A percentile compares a stretch with the other conserved stretches of the same genome.
Evolutionary conservation across 1,140 invertebrate species (phyloP).

Genomic region (Littorina saxatilis): DNA sequence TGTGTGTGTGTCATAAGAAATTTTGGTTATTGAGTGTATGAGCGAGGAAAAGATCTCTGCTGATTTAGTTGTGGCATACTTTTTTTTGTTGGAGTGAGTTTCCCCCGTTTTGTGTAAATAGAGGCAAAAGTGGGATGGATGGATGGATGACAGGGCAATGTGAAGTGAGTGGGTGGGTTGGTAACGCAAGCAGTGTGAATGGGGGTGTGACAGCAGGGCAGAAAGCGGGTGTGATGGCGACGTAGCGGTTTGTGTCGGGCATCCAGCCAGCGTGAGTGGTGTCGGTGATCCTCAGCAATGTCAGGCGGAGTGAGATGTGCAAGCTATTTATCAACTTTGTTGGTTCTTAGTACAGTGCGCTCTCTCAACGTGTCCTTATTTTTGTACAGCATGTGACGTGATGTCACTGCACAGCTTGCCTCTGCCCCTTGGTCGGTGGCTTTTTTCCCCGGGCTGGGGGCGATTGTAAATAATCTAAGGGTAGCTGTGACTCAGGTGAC

Average conservation of each 20-base stretch:
- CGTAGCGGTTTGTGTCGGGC: slow-evolving; percentile 35
- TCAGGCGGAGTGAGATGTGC: slow-evolving; percentile 25
- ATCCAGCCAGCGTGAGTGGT: slow-evolving; percentile 33
- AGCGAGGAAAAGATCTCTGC: slow-evolving; percentile 28
- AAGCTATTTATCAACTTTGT: slow-evolving; percentile 35
- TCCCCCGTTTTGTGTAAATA: slow-evolving; percentile 15
- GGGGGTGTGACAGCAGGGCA: neutral
- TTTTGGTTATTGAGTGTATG: neutral
- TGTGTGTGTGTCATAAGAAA: neutral
- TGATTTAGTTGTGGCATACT: neutral
- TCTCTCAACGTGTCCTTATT: slow-evolving; percentile 40
- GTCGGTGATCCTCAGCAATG: slow-evolving; percentile 13
- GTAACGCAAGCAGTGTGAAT: neutral
- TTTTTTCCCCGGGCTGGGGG: slow-evolving; percentile 27
- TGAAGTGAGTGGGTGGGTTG: no score
- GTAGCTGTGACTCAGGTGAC: slow-evolving; percentile 33
- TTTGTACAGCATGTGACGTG: slow-evolving; percentile 41
- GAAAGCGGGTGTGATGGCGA: slow-evolving; percentile 17
- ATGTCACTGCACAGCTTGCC: slow-evolving; percentile 25
- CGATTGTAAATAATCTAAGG: slow-evolving; percentile 36
- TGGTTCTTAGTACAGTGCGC: slow-evolving; percentile 32
- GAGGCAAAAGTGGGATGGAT: neutral
- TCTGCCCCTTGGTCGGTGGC: slow-evolving; percentile 20
- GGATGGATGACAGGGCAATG: no score
- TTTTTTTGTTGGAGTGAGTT: neutral